These are phyloP conservation scores for Busseola fusca DNA, from an alignment of 2,888 invertebrate genomes.

Conservation along the genomic window DNA sequence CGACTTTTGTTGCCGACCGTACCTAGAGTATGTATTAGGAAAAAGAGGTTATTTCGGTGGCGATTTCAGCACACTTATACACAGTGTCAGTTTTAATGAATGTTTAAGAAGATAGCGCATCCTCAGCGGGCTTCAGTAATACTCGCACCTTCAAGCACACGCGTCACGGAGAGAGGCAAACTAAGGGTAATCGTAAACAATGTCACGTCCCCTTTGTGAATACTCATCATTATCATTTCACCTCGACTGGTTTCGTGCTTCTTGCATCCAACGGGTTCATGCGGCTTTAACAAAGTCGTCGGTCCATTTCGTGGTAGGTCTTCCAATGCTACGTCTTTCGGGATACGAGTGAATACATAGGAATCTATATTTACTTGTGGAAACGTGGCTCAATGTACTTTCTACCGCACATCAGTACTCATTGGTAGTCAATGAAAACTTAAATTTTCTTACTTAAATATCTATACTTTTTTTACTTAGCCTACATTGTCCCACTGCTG, in stretches of 20 bases:
- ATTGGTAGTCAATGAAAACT: neutral
- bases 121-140: no score
- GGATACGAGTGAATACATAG: neutral
- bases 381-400: neutral
- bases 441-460: no score
- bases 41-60: neutral
- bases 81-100: neutral
- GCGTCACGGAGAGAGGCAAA: neutral
- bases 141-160: neutral
- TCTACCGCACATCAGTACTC: neutral
- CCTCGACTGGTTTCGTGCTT: no score
- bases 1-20: no score
- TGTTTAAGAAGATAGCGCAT: neutral
- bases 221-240: no score
- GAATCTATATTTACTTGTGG: neutral
- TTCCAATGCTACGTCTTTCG: neutral
- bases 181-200: neutral
- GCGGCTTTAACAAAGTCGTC: no score
- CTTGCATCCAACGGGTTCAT: no score
- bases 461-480: no score
- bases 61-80: neutral
- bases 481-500: no score
- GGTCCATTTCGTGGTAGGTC: no score
- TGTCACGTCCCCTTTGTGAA: neutral
- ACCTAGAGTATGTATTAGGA: neutral